These are phyloP conservation scores for Pseudomugil tenellus DNA, from an alignment of 2,797 vertebrate genomes.

Conservation along the genomic window DNA sequence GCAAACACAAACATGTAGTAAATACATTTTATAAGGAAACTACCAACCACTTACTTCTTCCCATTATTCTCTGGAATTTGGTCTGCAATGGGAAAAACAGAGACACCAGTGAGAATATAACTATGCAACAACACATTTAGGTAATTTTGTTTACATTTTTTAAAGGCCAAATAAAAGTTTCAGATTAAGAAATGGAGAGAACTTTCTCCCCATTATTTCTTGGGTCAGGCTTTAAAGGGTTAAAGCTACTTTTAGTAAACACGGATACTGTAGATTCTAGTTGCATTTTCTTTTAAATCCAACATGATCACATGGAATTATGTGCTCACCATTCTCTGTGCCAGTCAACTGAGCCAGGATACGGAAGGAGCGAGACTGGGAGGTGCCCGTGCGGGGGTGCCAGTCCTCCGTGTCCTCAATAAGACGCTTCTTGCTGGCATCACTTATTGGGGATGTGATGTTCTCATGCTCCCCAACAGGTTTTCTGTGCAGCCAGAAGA, in stretches of 20 bases:
- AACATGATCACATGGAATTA: neutral
- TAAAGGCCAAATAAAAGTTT: too few relatives aligned
- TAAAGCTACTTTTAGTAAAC: neutral
- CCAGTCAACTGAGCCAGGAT: constrained; percentile 98
- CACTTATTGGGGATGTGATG: constrained; percentile 82
- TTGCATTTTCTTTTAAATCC: neutral
- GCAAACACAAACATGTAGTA: constrained; percentile 9
- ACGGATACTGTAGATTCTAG: neutral
- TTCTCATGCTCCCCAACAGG: constrained; percentile 83
- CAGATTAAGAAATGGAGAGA: too few relatives aligned
- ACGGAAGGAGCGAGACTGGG: constrained; percentile 95
- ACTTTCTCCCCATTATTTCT: too few relatives aligned
- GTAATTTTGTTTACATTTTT: too few relatives aligned
- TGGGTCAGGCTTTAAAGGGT: too few relatives aligned
- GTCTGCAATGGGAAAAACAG: constrained; percentile 80
- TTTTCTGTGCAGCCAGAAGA: constrained; percentile 82
- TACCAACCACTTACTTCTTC: constrained; percentile 90
- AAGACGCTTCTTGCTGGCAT: constrained; percentile 94
- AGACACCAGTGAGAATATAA: neutral
- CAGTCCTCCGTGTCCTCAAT: constrained; percentile 98
- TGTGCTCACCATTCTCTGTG: constrained; percentile 89
- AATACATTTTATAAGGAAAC: constrained; percentile 26
- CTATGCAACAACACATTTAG: too few relatives aligned
- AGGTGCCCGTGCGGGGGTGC: constrained; percentile 89
- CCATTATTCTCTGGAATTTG: constrained; percentile 85